Percentiles rank a stretch among this genome's conserved stretches.
Conservation (phyloP, 2,797 vertebrate genomes). For the Gambelia wislizenii region DNA sequence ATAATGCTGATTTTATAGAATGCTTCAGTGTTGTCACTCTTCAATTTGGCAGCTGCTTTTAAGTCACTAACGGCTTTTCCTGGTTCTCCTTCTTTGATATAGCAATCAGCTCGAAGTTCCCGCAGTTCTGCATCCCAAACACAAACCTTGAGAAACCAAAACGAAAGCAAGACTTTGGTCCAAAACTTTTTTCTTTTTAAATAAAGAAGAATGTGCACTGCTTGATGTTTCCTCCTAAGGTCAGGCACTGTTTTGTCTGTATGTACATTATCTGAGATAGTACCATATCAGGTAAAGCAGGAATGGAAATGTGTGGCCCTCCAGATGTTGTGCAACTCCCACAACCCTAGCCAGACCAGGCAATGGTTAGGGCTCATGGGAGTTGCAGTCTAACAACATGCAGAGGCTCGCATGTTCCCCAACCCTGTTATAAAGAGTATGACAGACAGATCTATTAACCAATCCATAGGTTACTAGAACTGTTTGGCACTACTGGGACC, state of each 20-base stretch:
- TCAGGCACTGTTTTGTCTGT: background rate
- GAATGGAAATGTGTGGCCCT: background rate
- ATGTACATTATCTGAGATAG: background rate
- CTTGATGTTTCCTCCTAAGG: background rate
- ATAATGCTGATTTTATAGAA: conserved; percentile 96
- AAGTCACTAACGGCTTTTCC: conserved; percentile 96
- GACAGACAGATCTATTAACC: too few relatives aligned
- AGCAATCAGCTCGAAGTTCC: conserved; percentile 95
- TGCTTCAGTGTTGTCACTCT: conserved; percentile 94
- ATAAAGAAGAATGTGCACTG: background rate
- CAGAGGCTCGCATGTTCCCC: too few relatives aligned
- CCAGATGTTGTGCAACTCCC: background rate
- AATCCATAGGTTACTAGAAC: background rate
- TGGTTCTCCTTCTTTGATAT: conserved; percentile 91
- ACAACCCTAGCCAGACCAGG: background rate
- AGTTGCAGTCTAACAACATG: background rate
- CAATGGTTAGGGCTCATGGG: background rate
- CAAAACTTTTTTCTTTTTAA: conserved; percentile 10
- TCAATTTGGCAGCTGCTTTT: conserved; percentile 93
- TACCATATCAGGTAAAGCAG: background rate
- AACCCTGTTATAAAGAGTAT: background rate
- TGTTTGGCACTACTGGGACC: background rate
- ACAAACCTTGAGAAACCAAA: conserved; percentile 88
- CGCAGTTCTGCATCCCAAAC: conserved; percentile 93
- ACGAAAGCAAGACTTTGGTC: conserved; percentile 67